Conservation (phyloP, 2,113 vertebrate genomes). For the Sphaerodactylus townsendi region DNA sequence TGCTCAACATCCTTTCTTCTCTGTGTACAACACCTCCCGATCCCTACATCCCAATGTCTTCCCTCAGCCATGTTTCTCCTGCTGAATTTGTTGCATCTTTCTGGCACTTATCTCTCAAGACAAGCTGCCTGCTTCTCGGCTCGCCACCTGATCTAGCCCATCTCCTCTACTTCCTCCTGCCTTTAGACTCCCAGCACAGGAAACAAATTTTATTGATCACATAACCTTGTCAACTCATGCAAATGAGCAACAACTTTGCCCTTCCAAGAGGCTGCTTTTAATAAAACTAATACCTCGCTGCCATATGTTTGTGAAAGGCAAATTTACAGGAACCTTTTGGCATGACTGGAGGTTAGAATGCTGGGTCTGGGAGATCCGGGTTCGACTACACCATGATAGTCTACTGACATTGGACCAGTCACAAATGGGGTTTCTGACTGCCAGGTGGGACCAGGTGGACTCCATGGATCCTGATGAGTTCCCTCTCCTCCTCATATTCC, state of each 20-base stretch:
- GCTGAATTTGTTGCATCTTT: no score
- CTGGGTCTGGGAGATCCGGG: no score
- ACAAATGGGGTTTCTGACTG: no score
- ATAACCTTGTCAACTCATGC: background rate
- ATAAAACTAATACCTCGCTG: background rate
- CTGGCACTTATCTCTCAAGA: no score
- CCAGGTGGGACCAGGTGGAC: no score
- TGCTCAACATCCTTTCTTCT: background rate
- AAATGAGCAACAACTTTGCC: background rate
- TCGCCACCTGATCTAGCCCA: background rate
- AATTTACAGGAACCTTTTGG: background rate
- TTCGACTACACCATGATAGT: no score
- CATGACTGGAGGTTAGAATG: no score
- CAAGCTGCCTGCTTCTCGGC: background rate
- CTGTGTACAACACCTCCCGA: background rate
- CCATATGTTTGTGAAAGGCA: background rate
- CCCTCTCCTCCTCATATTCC: no score
- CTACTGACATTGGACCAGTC: no score
- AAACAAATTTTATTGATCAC: background rate
- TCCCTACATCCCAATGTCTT: background rate
- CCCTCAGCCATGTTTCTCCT: background rate
- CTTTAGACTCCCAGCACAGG: background rate
- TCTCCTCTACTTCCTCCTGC: background rate
- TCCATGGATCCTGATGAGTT: no score
- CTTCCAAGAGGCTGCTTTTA: background rate